Conservation (phyloP, 2,888 invertebrate species). For the Lasioglossum pauxillum region DNA sequence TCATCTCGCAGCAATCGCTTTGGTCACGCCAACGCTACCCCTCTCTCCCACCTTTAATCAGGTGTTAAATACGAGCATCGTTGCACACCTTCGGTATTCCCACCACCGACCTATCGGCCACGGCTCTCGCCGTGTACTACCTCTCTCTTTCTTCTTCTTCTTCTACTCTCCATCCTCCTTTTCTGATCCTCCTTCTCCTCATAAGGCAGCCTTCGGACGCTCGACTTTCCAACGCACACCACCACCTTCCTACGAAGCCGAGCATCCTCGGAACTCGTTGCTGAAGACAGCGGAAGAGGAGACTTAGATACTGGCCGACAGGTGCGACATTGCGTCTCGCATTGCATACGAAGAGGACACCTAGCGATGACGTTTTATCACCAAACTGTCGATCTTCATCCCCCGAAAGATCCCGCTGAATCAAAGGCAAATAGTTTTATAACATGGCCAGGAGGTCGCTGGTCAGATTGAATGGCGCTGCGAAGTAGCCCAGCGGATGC, state of each 20-base stretch:
- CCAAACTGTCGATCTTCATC: too few species aligned
- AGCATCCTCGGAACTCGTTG: not conserved
- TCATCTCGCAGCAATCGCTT: constrained; percentile 81
- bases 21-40: constrained; percentile 79
- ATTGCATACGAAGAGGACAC: too few species aligned
- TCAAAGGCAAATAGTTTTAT: too few species aligned
- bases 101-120: constrained; percentile 39
- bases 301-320: constrained; percentile 53
- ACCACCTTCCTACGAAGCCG: constrained; percentile 5
- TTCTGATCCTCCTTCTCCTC: not conserved
- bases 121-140: constrained; percentile 21
- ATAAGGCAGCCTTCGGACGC: not conserved
- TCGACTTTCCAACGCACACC: constrained; percentile 19
- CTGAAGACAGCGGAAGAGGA: constrained; percentile 15
- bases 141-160: not conserved
- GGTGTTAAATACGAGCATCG: constrained; percentile 83
- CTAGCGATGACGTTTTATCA: not conserved
- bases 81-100: constrained; percentile 68
- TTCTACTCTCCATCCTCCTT: not conserved
- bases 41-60: constrained; percentile 79
- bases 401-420: too few species aligned
- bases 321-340: constrained; percentile 43
- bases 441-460: too few species aligned
- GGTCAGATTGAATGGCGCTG: not conserved
- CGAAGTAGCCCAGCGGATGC: not conserved